Evolutionary conservation across 1,140 invertebrate species (phyloP).

Genomic region (Formica exsecta): DNA sequence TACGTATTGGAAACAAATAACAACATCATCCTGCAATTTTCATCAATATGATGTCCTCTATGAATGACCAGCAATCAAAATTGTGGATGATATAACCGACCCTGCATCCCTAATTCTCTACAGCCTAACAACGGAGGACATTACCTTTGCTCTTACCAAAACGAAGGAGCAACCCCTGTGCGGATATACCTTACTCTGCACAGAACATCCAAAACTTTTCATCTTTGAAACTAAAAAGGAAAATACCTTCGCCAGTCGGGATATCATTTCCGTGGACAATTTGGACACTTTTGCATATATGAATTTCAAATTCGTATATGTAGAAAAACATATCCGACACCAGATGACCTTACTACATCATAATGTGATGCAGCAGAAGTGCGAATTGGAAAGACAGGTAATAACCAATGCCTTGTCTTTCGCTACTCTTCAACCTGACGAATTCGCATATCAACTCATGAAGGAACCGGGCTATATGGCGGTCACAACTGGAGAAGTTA

Average conservation of each 20-base stretch:
- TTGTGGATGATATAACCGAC: background rate
- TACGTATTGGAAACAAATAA: no score
- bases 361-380: background rate
- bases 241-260: conserved; percentile 7
- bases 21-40: background rate
- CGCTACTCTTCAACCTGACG: conserved; percentile 50
- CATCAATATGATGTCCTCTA: conserved; percentile 50
- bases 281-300: conserved; percentile 3
- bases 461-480: conserved; percentile 70
- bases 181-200: background rate
- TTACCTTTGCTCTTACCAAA: conserved; percentile 47
- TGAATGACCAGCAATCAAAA: conserved; percentile 29
- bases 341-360: background rate
- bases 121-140: conserved; percentile 7
- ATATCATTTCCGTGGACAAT: background rate
- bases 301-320: conserved; percentile 15
- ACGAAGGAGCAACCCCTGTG: background rate
- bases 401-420: conserved; percentile 41
- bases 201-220: conserved; percentile 71
- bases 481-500: conserved; percentile 4
- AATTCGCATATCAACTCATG: conserved; percentile 69
- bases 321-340: background rate
- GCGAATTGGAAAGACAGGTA: background rate
- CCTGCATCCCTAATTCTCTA: background rate
- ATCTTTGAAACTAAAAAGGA: conserved; percentile 56